Conservation (phyloP, 2,113 vertebrate genomes). For the Oreochromis spilurus region DNA sequence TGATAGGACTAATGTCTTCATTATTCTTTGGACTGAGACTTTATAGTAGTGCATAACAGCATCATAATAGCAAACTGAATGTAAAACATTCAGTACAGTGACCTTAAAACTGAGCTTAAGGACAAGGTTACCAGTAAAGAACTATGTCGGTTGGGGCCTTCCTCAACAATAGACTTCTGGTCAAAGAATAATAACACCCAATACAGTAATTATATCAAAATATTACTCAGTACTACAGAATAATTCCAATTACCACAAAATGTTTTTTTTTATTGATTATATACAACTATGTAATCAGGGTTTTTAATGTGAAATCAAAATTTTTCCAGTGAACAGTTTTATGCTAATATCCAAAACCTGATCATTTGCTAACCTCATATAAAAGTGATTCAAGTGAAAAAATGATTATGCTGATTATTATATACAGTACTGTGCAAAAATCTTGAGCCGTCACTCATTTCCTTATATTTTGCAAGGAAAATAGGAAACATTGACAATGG, state of each 20-base stretch:
- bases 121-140: not conserved
- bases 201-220: too few relatives aligned
- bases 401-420: not conserved
- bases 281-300: too few relatives aligned
- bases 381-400: not conserved
- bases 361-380: not conserved
- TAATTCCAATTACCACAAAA: too few relatives aligned
- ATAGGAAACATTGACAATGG: not conserved
- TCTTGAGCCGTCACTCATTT: not conserved
- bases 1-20: not conserved
- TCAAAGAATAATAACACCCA: not conserved
- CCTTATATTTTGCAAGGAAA: not conserved
- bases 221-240: too few relatives aligned
- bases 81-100: not conserved
- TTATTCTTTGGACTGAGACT: not conserved
- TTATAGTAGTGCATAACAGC: not conserved
- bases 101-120: not conserved
- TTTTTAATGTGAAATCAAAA: not conserved
- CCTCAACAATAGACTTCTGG: not conserved
- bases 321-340: not conserved
- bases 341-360: not conserved
- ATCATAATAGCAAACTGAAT: not conserved
- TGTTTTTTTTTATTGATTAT: too few relatives aligned
- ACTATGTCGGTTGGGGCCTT: not conserved
- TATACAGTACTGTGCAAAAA: not conserved